phyloP scores from a whole-genome alignment of 2,888 invertebrate species.

The Volucella inanis region DNA sequence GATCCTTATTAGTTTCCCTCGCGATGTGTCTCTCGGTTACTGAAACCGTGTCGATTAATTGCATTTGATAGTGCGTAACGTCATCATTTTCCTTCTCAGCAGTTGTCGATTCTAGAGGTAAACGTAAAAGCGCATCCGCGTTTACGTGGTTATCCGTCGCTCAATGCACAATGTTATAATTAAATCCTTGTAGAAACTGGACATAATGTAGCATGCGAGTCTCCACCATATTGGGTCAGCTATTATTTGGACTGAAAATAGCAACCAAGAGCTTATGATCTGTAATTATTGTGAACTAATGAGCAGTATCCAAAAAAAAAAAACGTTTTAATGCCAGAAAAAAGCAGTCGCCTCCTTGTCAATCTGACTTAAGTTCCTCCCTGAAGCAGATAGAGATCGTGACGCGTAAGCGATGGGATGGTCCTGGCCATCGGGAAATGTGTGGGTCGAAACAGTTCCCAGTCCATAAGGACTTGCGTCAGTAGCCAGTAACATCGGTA shows the following conservation, averaged over 20 bases:
- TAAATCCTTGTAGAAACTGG: too few relatives aligned
- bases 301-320: conserved; percentile 53
- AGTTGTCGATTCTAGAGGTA: conserved; percentile 1
- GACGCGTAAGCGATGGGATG: conserved; percentile 63
- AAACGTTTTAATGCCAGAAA: conserved; percentile 49
- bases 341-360: conserved; percentile 61
- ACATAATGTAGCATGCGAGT: too few relatives aligned
- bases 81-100: not conserved
- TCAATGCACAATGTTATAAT: too few relatives aligned
- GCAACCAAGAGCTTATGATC: too few relatives aligned
- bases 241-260: too few relatives aligned
- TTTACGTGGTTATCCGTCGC: conserved; percentile 28
- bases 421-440: conserved; percentile 13
- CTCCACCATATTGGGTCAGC: too few relatives aligned
- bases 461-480: too few relatives aligned
- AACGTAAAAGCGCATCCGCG: conserved; percentile 26
- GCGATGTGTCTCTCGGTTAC: too few relatives aligned
- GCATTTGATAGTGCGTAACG: conserved; percentile 19
- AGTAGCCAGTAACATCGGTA: conserved; percentile 68
- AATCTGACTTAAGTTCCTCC: conserved; percentile 54
- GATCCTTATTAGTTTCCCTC: conserved; percentile 23
- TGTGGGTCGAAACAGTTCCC: conserved; percentile 50
- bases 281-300: too few relatives aligned
- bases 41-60: conserved; percentile 12
- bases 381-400: conserved; percentile 43